phyloP scores from a whole-genome alignment of 37 sponge, comb jelly and placozoan genomes.

The Bolinopsis microptera region DNA sequence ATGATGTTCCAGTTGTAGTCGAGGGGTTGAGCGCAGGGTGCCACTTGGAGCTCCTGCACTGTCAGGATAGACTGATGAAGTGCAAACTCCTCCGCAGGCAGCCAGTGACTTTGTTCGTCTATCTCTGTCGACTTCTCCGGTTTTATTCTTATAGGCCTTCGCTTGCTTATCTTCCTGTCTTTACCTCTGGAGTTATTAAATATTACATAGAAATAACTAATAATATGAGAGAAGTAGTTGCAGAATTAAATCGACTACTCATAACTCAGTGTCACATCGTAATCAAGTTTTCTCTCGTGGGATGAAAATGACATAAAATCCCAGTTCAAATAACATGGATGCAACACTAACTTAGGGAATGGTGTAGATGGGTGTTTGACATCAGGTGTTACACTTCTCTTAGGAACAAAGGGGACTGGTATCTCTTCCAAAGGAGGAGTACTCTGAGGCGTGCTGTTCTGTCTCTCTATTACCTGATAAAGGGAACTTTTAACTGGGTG shows the following conservation, averaged over 20 bases:
- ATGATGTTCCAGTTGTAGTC: slow-evolving; percentile 83
- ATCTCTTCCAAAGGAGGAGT: slow-evolving; percentile 4
- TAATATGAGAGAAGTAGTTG: too few relatives aligned
- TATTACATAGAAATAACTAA: too few relatives aligned
- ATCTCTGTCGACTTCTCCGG: background rate
- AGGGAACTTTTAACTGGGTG: background rate
- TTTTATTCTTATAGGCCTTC: slow-evolving; percentile 17
- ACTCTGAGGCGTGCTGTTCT: slow-evolving; percentile 21
- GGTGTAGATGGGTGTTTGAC: slow-evolving; percentile 32
- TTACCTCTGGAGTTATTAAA: too few relatives aligned
- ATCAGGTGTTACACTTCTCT: slow-evolving; percentile 33
- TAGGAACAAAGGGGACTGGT: background rate
- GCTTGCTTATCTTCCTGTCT: slow-evolving; percentile 40
- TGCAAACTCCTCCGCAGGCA: slow-evolving; percentile 61
- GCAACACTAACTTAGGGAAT: slow-evolving; percentile 1
- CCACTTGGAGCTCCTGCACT: slow-evolving; percentile 49
- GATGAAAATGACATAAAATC: too few relatives aligned
- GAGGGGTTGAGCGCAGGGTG: background rate
- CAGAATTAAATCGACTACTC: too few relatives aligned
- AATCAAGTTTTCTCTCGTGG: too few relatives aligned
- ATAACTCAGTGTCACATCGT: too few relatives aligned
- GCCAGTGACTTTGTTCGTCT: slow-evolving; percentile 58
- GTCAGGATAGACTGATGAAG: slow-evolving; percentile 32
- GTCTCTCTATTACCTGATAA: background rate
- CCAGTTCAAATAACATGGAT: too few relatives aligned